Base-by-base conservation (phyloP, 2,888 invertebrate genomes). In the Diaprepes abbreviatus region DNA sequence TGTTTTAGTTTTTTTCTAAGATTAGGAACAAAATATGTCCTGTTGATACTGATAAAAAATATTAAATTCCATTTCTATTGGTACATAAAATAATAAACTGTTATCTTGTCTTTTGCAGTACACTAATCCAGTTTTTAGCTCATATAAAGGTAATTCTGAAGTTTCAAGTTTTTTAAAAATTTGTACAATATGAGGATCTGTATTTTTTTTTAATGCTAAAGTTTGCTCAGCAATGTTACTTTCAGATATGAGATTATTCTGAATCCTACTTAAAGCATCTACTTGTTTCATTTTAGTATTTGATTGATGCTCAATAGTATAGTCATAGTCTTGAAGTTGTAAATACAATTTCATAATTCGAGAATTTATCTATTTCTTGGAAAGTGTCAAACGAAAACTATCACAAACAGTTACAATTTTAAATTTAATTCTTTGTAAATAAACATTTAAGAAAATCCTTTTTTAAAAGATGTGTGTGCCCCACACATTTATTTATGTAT, bases 331-430 rank as follows among this genome's bases (percentile, higher is more conserved):
- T 70, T 78, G 76, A 19, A 81, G 55, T n/a, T 78, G 16, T 48
- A 79, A 66, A 1, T 73, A 74, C 79, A 79, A 79, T 74, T 79
- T 73, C 1, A 80, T 79, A 12, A 83, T 75, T 73, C 78, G 57
- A 5, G 76, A 68, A n/a, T n/a, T n/a, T n/a, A n/a, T n/a, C n/a
- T n/a, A n/a, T n/a, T n/a, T n/a, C n/a, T n/a, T n/a, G n/a, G n/a
- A n/a, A n/a, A n/a, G n/a, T n/a, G n/a, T n/a, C n/a, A n/a, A n/a
- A n/a, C n/a, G n/a, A n/a, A n/a, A n/a, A n/a, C n/a, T n/a, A n/a
- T n/a, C n/a, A n/a, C n/a, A n/a, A n/a, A n/a, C n/a, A n/a, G n/a
- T n/a, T n/a, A n/a, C n/a, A n/a, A n/a, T n/a, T n/a, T n/a, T n/a
- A n/a, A n/a, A n/a, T n/a, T n/a, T n/a, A n/a, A n/a, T n/a, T n/a